Conservation (phyloP, 2,888 invertebrate genomes). For the Erpobdella octoculata region DNA sequence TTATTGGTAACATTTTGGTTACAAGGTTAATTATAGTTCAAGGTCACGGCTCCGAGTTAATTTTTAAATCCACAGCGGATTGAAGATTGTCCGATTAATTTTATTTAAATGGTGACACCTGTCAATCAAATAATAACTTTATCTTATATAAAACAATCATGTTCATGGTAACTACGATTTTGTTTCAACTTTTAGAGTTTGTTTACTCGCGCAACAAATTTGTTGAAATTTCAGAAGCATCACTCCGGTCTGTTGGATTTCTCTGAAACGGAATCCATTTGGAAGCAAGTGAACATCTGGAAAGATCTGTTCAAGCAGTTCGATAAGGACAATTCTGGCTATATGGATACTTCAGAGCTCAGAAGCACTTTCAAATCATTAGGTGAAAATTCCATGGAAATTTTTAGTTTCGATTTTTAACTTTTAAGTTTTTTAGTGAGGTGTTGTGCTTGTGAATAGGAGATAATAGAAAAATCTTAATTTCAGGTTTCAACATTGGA, state of each 20-base stretch:
- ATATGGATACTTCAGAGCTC: constrained; percentile 72
- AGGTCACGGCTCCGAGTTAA: no score
- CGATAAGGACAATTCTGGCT: constrained; percentile 71
- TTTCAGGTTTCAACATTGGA: constrained; percentile 66
- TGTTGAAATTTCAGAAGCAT: constrained; percentile 18
- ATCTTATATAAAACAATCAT: not conserved
- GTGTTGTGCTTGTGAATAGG: no score
- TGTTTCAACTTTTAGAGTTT: not conserved
- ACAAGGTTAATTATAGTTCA: no score
- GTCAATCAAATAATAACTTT: not conserved
- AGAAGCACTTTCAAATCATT: constrained; percentile 57
- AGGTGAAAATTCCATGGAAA: constrained; percentile 38
- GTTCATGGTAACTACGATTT: not conserved
- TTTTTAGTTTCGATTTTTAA: no score
- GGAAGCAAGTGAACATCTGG: constrained; percentile 30
- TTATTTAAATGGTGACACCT: not conserved
- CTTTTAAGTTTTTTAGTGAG: no score
- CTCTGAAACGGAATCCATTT: constrained; percentile 15
- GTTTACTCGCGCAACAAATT: not conserved
- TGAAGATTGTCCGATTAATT: no score
- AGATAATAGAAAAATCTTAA: not conserved
- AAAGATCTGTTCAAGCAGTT: constrained; percentile 64
- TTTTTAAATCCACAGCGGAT: no score
- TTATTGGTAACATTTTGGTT: no score
- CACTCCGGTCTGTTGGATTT: constrained; percentile 27